Evolutionary conservation across 2,113 vertebrate genomes (phyloP), one percentile per base, ranked within the genome.

Genomic region (Platysteira castanea): DNA sequence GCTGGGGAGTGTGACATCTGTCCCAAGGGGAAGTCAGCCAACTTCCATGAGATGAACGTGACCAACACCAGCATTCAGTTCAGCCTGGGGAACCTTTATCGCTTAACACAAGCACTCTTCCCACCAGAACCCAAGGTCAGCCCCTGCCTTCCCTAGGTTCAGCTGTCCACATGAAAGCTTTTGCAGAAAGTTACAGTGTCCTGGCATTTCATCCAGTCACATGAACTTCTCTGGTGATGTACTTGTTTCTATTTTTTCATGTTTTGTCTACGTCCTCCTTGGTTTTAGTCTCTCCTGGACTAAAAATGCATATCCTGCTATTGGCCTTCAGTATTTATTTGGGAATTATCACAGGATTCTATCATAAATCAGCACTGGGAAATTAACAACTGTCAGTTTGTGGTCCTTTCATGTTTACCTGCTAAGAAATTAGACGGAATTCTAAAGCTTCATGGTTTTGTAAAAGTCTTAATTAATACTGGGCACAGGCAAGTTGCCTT

Each of bases 1-100:
- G 98, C 98, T 4, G 99, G 99, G 16, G 99, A 99, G 91, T 97
- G 97, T 4, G 99, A 99, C 96, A 99, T 99, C 97, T 99, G 99
- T 46, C 99, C 99, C 15, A 98, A 98, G 16, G 98, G 98, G 76
- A 98, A 95, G 63, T 99, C 99, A 86, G 98, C 95, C 60, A 99
- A 97, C 97, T 98, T 99, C 73, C 98, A 99, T 4, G 98, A 98
- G 46, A 95, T 99, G 91, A 96, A 98, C 0, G 18, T 99, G 63
- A 98, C 97, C 93, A 99, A 98, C 93, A 98, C 98, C 92, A 99
- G 97, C 96, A 95, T 99, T 49, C 98, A 98, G 86, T 87, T 99
- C 91, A 99, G 98, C 90, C 21, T 98, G 39, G 98, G 97, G 21
- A 99, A 99, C 82, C 42, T 98, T n/a, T 98, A 98, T 90, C 98